Evolutionary conservation across 2,113 vertebrate species (phyloP).

Genomic region (Nothobranchius furzeri): DNA sequence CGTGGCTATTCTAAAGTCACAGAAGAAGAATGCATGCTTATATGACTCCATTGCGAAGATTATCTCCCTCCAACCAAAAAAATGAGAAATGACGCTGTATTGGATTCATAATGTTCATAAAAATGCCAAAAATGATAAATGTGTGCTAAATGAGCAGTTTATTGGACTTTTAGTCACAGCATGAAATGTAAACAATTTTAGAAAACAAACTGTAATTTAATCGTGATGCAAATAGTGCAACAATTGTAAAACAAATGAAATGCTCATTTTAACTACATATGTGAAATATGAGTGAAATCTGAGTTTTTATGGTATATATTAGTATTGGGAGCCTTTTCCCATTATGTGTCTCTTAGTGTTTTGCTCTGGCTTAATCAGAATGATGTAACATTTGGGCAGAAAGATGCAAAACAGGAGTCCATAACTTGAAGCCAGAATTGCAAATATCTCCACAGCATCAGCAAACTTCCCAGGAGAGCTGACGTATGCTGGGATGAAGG

Average conservation of each 20-base stretch:
- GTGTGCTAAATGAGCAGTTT: background rate
- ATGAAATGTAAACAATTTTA: too few species aligned
- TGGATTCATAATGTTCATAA: too few species aligned
- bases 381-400: conserved; percentile 76
- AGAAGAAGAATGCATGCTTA: too few species aligned
- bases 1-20: too few species aligned
- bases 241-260: too few species aligned
- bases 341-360: conserved; percentile 77
- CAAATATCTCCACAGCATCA: conserved; percentile 80
- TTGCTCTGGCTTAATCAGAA: conserved; percentile 71
- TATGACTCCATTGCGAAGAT: too few species aligned
- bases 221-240: background rate
- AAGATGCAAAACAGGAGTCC: conserved; percentile 77
- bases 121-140: too few species aligned
- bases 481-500: conserved; percentile 79
- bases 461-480: conserved; percentile 80
- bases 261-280: background rate
- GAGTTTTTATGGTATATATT: conserved; percentile 23
- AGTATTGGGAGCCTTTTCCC: conserved; percentile 50
- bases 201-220: background rate
- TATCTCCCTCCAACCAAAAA: too few species aligned
- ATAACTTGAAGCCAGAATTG: conserved; percentile 76
- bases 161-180: background rate
- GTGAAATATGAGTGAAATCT: background rate
- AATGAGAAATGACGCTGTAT: too few species aligned